Percentiles rank a stretch among this genome's conserved stretches.
Evolutionary conservation across 2,113 vertebrate species (phyloP).

Genomic region (Heptranchias perlo): DNA sequence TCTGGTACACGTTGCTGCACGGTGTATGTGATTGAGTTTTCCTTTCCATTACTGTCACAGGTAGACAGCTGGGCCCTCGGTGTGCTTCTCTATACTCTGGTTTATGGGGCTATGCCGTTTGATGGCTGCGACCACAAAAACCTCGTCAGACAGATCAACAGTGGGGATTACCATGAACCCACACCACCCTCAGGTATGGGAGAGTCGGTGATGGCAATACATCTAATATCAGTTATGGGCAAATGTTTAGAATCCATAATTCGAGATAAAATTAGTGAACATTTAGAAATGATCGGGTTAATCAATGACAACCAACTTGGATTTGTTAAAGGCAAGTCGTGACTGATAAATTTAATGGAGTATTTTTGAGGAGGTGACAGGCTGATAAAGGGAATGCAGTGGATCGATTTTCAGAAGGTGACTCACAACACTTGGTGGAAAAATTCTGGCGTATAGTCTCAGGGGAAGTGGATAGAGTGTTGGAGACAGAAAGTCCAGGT

Average conservation of each 20-base stretch:
- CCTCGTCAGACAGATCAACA: slow-evolving; percentile 97
- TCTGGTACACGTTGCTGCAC: background rate
- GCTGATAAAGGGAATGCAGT: too few species aligned
- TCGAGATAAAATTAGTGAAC: background rate
- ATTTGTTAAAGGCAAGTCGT: too few species aligned
- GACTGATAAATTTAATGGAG: too few species aligned
- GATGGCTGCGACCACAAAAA: slow-evolving; percentile 96
- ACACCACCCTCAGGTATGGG: slow-evolving; percentile 90
- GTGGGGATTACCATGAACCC: slow-evolving; percentile 93
- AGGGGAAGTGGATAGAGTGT: too few species aligned
- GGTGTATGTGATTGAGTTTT: background rate
- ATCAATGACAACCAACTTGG: too few species aligned
- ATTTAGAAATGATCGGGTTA: background rate
- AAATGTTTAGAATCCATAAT: background rate
- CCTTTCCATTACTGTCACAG: slow-evolving; percentile 52
- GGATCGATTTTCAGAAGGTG: too few species aligned
- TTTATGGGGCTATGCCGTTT: slow-evolving; percentile 97
- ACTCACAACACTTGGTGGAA: too few species aligned
- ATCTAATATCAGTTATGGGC: slow-evolving; percentile 11
- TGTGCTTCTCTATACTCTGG: slow-evolving; percentile 91
- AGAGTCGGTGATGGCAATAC: too few species aligned
- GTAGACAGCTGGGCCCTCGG: slow-evolving; percentile 98
- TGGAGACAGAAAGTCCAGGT: too few species aligned
- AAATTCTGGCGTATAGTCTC: too few species aligned
- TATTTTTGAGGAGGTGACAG: too few species aligned